Conservation (phyloP, 2,888 invertebrate genomes). For the Monochamus alternatus region DNA sequence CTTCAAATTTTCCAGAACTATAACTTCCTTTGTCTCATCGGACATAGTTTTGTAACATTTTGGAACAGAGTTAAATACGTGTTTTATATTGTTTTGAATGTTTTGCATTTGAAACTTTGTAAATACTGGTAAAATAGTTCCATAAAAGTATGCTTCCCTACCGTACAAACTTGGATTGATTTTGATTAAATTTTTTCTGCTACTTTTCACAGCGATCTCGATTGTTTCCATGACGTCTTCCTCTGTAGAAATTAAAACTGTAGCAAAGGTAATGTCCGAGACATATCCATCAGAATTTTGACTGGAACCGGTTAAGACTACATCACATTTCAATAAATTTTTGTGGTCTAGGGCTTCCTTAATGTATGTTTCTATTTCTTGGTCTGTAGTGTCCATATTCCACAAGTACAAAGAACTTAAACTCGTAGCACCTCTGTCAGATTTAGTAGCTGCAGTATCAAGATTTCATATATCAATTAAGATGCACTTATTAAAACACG, state of each 20-base stretch:
- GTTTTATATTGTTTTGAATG: neutral
- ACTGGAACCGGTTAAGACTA: neutral
- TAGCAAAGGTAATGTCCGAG: conserved; percentile 5
- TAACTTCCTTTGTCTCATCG: conserved; percentile 41
- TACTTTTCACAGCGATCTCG: neutral
- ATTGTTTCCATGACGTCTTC: neutral
- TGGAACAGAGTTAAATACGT: conserved; percentile 30
- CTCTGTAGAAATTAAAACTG: neutral
- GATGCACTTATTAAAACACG: too few species aligned
- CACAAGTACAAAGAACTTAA: too few species aligned
- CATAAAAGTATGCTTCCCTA: conserved; percentile 36
- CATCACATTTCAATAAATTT: neutral
- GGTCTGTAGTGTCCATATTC: too few species aligned
- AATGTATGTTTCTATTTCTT: too few species aligned
- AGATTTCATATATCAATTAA: too few species aligned
- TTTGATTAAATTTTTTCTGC: neutral
- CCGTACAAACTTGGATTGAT: neutral
- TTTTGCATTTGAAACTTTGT: conserved; percentile 35
- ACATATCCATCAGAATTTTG: conserved; percentile 8
- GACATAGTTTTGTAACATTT: conserved; percentile 41
- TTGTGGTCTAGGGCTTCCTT: neutral
- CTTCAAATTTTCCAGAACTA: conserved; percentile 51
- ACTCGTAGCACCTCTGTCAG: too few species aligned
- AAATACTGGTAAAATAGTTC: conserved; percentile 23
- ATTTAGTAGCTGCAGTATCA: too few species aligned